A percentile compares a stretch with the other conserved stretches of the same genome.
These are phyloP conservation scores for Erythrocercus mccallii DNA, from an alignment of 2,113 vertebrate species.

Conservation along the genomic window DNA sequence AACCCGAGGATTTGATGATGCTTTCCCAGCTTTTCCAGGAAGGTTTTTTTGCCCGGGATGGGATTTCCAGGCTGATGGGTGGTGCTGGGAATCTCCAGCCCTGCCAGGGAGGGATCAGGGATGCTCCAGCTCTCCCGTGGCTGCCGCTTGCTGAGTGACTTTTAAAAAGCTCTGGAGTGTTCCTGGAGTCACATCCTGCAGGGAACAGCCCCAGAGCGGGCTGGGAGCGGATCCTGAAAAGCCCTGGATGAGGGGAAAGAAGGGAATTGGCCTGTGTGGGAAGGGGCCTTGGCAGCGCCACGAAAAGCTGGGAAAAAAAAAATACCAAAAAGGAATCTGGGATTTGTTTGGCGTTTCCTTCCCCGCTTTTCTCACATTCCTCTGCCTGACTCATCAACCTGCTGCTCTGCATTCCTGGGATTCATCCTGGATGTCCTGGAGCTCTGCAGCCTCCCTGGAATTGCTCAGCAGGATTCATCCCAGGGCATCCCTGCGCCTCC, in stretches of 20 bases:
- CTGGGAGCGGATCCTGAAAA: neutral
- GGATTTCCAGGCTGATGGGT: neutral
- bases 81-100: neutral
- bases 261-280: neutral
- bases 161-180: neutral
- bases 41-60: neutral
- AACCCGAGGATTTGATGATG: neutral
- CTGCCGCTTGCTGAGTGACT: neutral
- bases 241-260: neutral
- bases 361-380: slow-evolving; percentile 23
- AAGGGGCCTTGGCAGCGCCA: neutral
- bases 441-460: neutral
- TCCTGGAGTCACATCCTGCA: neutral
- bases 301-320: neutral
- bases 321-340: neutral
- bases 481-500: rapidly evolving
- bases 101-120: neutral
- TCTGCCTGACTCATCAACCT: neutral
- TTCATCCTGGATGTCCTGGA: neutral
- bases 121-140: rapidly evolving
- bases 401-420: slow-evolving; percentile 17
- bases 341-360: neutral
- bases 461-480: neutral
- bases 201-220: neutral
- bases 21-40: neutral